These are phyloP conservation scores for Prionchulus punctatus DNA, from an alignment of 2,888 invertebrate species.

Conservation along the genomic window DNA sequence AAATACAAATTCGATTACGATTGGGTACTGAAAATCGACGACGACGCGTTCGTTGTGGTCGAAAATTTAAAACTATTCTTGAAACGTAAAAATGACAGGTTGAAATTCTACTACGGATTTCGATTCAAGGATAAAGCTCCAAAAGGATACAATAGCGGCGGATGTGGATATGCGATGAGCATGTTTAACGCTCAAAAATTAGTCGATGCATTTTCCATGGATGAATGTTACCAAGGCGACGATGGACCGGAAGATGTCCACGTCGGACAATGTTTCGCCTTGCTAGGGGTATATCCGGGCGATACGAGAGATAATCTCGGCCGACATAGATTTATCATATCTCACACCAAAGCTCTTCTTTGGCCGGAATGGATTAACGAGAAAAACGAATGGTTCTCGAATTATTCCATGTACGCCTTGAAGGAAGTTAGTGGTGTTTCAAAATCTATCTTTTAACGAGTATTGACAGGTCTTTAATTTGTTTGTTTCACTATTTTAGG, in stretches of 20 bases:
- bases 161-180: conserved; percentile 68
- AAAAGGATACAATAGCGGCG: conserved; percentile 34
- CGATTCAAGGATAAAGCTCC: conserved; percentile 35
- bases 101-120: conserved; percentile 72
- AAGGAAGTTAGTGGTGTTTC: too few species aligned
- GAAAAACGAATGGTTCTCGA: conserved; percentile 7
- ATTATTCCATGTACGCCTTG: too few species aligned
- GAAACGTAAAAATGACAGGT: conserved; percentile 50
- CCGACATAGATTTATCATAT: conserved; percentile 69
- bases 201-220: too few species aligned
- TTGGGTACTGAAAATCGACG: conserved; percentile 92
- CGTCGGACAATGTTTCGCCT: conserved; percentile 67
- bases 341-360: too few species aligned
- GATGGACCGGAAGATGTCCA: conserved; percentile 55
- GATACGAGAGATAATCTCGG: conserved; percentile 64
- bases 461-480: too few species aligned
- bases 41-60: conserved; percentile 82
- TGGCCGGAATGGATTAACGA: too few species aligned
- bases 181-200: conserved; percentile 24
- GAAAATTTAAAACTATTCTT: conserved; percentile 82
- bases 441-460: too few species aligned
- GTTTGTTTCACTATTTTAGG: conserved; percentile 49
- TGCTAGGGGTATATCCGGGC: conserved; percentile 61
- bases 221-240: too few species aligned
- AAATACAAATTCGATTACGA: conserved; percentile 44